Base-by-base conservation (phyloP, 2,797 vertebrate genomes). In the Chromobotia macracanthus region DNA sequence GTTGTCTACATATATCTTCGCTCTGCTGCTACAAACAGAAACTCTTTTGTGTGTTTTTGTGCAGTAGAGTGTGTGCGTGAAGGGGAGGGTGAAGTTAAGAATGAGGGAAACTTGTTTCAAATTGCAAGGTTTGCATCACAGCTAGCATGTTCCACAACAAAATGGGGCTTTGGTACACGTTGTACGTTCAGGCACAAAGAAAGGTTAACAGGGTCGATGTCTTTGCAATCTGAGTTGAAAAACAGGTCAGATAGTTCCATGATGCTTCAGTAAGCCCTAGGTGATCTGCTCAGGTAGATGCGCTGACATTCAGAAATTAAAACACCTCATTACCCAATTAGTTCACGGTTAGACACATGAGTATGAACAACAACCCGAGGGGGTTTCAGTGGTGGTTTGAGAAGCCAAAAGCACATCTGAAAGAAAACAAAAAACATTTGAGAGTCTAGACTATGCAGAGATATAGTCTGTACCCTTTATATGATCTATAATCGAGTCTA, bases 41-140 rank as follows among this genome's bases (percentile, higher is more conserved):
- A 25, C 21, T 21, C 23, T 50, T 9, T 60, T 64, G 67, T 41
- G 38, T 53, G 66, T 77, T 55, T 67, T 50, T 67, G 38, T 68
- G 50, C 48, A 21, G 19, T 31, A 21, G 28, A 56, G 35, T 31
- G 31, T 31, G 64, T 46, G 15, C 3, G 31, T 76, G 38, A 41
- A 55, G 21, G 18, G 64, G 38, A 74, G 25, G 60, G 31, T 16
- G 5, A 5, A 55, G 73, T 41, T 25, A 41, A 75, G 72, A 75
- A 78, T 23, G 56, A 69, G 71, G 83, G 84, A 73, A 81, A 82
- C 80, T 69, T 77, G 12, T 83, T 25, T 85, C 18, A 68, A 83
- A 69, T 77, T 79, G 83, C 73, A 84, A 66, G 79, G 74, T 74
- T 80, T 86, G 84, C 31, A 71, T 85, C 56, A 69, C 68, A 70